Base-by-base conservation (phyloP, 2,888 invertebrate species). In the Arge pagana region DNA sequence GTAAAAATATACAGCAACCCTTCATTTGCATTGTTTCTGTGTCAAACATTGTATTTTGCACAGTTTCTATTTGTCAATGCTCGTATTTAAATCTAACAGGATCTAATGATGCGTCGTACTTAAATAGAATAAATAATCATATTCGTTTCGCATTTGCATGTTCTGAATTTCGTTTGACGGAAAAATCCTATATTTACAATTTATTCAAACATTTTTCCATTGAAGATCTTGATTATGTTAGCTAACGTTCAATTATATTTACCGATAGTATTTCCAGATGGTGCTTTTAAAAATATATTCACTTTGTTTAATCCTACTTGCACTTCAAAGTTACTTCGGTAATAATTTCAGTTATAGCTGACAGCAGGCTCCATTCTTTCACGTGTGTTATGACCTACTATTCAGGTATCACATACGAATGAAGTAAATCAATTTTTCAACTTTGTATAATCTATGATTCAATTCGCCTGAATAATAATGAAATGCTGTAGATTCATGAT, bases 141-240 rank as follows among this genome's bases (percentile, higher is more conserved):
- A 45, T 45, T 45, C 49, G 39, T 42, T 48, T 61, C 52, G 50
- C 63, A 64, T 59, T 63, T 63, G 62, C 61, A 65, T 64, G 62
- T 59, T 56, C 61, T 58, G 63, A 52, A 63, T 55, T 56, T 50
- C 52, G 56, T 56, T 60, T 18, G 42, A 42, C 31, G 42, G 42
- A 42, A 42, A 42, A 42, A 42, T 30, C 18, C 19, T 42, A 18
- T 36, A 36, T 42, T 42, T 42, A 42, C 23, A 45, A 33, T 45
- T 21, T 30, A 28, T 30, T 45, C 24, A 45, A 15, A 15, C 45
- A 45, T 45, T 23, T 33, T 33, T 33, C 31, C 42, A 42, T 30
- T 21, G 8, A 28, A 42, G 4, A 19, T 18, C 8, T 16, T 15
- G 4, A 15, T 6, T 16, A 15, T 16, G 10, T 21, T 18, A 30